Base-by-base conservation (phyloP, 2,888 invertebrate genomes). In the Leptopilina drosophilae region DNA sequence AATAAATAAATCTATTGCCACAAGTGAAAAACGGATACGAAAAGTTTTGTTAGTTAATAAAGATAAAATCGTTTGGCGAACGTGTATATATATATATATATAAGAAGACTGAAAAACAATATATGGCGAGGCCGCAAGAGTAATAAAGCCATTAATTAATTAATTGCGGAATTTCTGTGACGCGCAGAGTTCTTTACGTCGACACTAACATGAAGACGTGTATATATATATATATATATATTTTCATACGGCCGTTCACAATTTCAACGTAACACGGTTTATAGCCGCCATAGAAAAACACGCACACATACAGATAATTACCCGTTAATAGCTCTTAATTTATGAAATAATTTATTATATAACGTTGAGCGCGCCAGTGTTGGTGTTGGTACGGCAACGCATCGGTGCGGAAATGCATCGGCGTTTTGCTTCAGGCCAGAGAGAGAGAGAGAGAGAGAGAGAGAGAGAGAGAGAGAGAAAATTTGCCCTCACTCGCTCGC, bases 281-380 rank as follows among this genome's bases (percentile, higher is more conserved):
- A 69, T 77, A 65, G 66, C 56, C 67, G 64, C 20, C 83, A 81
- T 84, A 86, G 88, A 88, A 88, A 88, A 88, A 86, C 86, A 86
- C 87, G 84, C 85, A 86, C 85, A 84, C 85, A 84, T 85, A 82
- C 80, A 84, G 85, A 87, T 87, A 88, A 88, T 87, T 87, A 85
- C 86, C 81, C 87, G 86, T 87, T 88, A 87, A 88, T 88, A 85
- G 88, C 88, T 86, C 87, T 86, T 87, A 88, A 88, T 87, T 87
- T 87, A 87, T 87, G 87, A 88, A 87, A 88, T 87, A 88, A 88
- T 87, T 87, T 87, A 87, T 88, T 87, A 88, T 85, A 88, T 87
- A 87, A 88, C 86, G 80, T 80, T 15, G 82, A 77, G 80, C 80
- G 49, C 49, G 49, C 49, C 49, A 80, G 82, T 80, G 81, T 81